Base-by-base conservation (phyloP, 2,797 vertebrate species). In the Helostoma temminkii region DNA sequence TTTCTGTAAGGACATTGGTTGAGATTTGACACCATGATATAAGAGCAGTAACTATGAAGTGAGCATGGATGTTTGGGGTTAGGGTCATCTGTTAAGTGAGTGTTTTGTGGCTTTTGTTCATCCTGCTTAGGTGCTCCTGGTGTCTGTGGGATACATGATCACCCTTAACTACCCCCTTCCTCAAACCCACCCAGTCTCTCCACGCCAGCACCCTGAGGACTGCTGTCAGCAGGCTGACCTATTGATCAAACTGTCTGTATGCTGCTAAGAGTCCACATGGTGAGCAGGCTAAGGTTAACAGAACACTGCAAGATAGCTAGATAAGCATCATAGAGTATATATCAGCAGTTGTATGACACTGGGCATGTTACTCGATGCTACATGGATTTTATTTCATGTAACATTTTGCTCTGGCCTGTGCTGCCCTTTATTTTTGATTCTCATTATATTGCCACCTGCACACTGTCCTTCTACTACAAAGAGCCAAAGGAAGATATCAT, bases 171-270 rank as follows among this genome's bases (percentile, higher is more conserved):
- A 84, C 86, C 80, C 68, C 83, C 80, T 68, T 70, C 58, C 70
- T 72, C 63, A 54, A 37, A 42, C 80, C 74, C 70, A 71, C 61
- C 70, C 64, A 14, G 66, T 55, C 66, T 86, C 71, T 74, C 60
- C 76, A 81, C 43, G 61, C 58, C 53, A 43, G 76, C 73, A 81
- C 88, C 82, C 85, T 2, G 49, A 88, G 85, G 82, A 86, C 85
- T 37, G 81, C 91, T 91, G 88, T 91, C 91, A 89, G 84, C 85
- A 80, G 59, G 50, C 71, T 91, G 91, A 92, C 88, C 91, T 93
- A 93, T 93, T 91, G 92, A 93, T 93, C 86, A 90, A 82, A 70
- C 91, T 89, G 90, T 92, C 90, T 74, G 88, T 82, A 25, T 12
- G 56, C 83, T 43, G 85, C 82, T 88, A 81, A 85, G 79, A 89